Base-by-base conservation (phyloP, 2,797 vertebrate genomes). In the Leptodactylus fallax region DNA sequence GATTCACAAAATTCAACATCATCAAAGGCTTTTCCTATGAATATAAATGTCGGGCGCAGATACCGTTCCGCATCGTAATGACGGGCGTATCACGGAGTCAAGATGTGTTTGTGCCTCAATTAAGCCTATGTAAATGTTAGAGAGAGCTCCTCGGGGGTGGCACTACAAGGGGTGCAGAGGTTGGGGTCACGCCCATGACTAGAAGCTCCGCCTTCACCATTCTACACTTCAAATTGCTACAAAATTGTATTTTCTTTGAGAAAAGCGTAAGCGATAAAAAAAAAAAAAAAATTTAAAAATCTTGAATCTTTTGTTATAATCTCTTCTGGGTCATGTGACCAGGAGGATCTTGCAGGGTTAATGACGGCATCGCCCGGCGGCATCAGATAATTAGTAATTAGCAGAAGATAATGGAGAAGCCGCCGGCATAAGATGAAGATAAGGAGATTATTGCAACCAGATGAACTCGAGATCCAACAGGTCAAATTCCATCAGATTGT, bases 331-430 rank as follows among this genome's bases (percentile, higher is more conserved):
- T 17, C 5, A 0, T 36, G 12, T 36, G 25, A 2, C 6, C 56
- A 6, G 13, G 60, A 7, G 67, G 10, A 14, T 1, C 23, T 1
- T 13, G 25, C 14, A 0, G 2, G 23, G 67, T 36, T 69, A 69
- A 69, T 36, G 27, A 69, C 36, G 4, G 36, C 36, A 36, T n/a
- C n/a, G n/a, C 49, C 49, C 17, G 71, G n/a, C n/a, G n/a, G 8
- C 0, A 16, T n/a, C 21, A 79, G 25, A 60, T 83, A 86, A 86
- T 79, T 23, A 65, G 67, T 53, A 23, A 78, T 83, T 65, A 87
- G 7, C 47, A n/a, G 47, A 23, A 83, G 55, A 67, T 53, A 56
- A 27, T 51, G 19, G 23, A 9, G 19, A 6, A 23, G 7, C 19
- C 79, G 3, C 27, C 16, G 17, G 51, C 25, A 21, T 55, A 61